Evolutionary conservation across 2,888 invertebrate genomes (phyloP).

Genomic region (Asteroscopus sphinx): DNA sequence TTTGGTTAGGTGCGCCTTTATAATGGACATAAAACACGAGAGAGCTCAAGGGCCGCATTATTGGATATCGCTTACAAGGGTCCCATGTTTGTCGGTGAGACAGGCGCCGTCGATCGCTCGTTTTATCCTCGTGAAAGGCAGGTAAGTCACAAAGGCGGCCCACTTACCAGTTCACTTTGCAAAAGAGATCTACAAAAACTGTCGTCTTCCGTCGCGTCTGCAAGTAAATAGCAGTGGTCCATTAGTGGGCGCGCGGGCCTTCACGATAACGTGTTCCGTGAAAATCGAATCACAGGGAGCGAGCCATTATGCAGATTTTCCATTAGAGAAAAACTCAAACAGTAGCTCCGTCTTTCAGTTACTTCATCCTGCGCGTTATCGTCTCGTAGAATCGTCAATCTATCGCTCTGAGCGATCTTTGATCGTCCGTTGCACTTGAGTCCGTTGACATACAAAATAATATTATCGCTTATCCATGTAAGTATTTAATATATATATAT

Average conservation of each 20-base stretch:
- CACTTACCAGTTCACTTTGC: conserved; percentile 70
- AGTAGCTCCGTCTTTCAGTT: conserved; percentile 53
- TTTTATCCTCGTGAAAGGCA: conserved; percentile 72
- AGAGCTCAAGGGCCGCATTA: conserved; percentile 71
- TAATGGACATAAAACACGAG: conserved; percentile 72
- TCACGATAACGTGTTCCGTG: conserved; percentile 74
- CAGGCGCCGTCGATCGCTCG: conserved; percentile 66
- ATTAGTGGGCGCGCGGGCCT: conserved; percentile 71
- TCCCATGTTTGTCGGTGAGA: conserved; percentile 70
- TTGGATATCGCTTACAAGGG: conserved; percentile 81
- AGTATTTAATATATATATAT: no score
- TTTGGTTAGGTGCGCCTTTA: conserved; percentile 57
- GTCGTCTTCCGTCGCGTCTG: conserved; percentile 68
- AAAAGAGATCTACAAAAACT: conserved; percentile 76
- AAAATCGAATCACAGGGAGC: conserved; percentile 83
- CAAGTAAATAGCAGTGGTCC: conserved; percentile 77
- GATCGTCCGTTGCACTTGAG: neutral
- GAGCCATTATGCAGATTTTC: conserved; percentile 87
- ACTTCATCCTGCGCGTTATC: conserved; percentile 53
- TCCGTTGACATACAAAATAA: neutral
- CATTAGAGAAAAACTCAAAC: conserved; percentile 82
- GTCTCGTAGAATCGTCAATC: conserved; percentile 42
- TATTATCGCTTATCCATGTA: neutral
- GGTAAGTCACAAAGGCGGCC: conserved; percentile 71
- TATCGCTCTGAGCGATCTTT: conserved; percentile 18